Conservation (phyloP, 2,113 vertebrate genomes). For the Cyprinodon variegatus region DNA sequence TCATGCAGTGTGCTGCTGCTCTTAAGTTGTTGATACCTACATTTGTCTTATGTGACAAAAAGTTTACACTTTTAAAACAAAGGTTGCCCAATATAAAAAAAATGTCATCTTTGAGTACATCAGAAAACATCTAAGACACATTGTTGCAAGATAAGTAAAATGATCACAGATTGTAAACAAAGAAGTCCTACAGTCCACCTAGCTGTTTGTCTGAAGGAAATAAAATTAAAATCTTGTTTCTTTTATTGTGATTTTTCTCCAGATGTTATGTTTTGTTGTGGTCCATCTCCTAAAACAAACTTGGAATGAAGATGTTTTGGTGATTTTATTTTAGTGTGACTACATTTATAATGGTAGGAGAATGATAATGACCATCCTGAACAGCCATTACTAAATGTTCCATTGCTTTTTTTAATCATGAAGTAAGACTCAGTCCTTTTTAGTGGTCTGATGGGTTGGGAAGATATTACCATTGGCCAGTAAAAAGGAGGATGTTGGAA, state of each 20-base stretch:
- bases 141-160: conserved; percentile 31
- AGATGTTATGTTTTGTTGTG: neutral
- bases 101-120: conserved; percentile 10
- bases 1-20: neutral
- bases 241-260: neutral
- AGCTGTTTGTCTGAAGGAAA: neutral
- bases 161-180: conserved; percentile 34
- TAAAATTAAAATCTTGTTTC: neutral
- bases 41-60: neutral
- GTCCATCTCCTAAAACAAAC: neutral
- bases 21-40: neutral
- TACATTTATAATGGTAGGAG: neutral
- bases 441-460: too few relatives aligned
- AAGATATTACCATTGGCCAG: too few relatives aligned
- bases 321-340: neutral
- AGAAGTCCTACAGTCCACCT: conserved; percentile 19
- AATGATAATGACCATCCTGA: neutral
- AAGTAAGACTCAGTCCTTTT: too few relatives aligned
- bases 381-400: neutral
- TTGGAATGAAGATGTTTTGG: neutral
- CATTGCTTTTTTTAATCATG: neutral
- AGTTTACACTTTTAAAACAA: neutral
- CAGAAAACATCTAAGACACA: conserved; percentile 3
- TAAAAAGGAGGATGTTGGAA: too few relatives aligned
- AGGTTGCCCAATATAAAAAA: neutral